Evolutionary conservation across 2,797 vertebrate species (phyloP).

Genomic region (Gila robusta): DNA sequence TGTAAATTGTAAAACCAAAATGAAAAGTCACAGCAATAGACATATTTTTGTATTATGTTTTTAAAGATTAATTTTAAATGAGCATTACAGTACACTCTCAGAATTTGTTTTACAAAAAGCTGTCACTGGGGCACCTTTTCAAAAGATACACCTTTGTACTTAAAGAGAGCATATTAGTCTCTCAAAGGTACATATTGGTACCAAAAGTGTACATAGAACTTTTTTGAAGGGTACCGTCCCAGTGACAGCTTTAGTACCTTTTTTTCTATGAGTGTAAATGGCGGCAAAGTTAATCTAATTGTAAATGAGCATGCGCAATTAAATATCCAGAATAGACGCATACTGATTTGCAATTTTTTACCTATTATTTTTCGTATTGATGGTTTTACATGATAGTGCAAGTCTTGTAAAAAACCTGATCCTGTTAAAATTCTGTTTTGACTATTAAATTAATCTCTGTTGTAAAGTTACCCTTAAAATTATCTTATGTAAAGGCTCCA

Average conservation of each 20-base stretch:
- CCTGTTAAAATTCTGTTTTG: no score
- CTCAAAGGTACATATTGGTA: no score
- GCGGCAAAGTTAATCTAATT: not conserved
- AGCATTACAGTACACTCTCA: not conserved
- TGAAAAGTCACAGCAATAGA: conserved; percentile 9
- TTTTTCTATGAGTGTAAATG: not conserved
- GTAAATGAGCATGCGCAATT: not conserved
- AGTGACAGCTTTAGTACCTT: no score
- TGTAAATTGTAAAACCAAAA: conserved; percentile 27
- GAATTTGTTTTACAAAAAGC: no score
- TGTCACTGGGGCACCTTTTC: no score
- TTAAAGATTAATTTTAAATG: not conserved
- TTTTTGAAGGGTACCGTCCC: no score
- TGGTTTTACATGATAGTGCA: not conserved
- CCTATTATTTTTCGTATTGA: not conserved
- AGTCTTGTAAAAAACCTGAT: not conserved
- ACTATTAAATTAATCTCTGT: not conserved
- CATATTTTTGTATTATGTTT: conserved; percentile 1
- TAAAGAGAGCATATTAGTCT: no score
- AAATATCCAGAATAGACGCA: not conserved
- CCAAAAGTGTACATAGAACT: no score
- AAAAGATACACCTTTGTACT: no score
- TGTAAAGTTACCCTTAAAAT: not conserved
- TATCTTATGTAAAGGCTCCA: not conserved
- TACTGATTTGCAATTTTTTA: not conserved